Evolutionary conservation across 2,113 vertebrate genomes (phyloP).

Genomic region (Vombatus ursinus): DNA sequence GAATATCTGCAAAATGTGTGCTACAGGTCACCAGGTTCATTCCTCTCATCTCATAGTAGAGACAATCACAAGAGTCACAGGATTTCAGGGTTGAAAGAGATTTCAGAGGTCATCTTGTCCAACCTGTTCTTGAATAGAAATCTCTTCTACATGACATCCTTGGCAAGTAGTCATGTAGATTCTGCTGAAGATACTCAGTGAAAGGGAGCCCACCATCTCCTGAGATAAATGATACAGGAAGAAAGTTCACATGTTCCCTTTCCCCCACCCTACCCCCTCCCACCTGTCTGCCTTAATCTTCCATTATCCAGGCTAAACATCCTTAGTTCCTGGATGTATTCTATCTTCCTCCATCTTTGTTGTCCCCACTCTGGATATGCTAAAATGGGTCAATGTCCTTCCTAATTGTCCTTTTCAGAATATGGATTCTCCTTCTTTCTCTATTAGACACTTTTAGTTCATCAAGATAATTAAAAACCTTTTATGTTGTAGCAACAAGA

Average conservation of each 20-base stretch:
- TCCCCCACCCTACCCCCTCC: not conserved
- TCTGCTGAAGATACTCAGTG: not conserved
- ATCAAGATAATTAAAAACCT: not conserved
- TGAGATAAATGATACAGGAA: not conserved
- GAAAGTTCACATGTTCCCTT: not conserved
- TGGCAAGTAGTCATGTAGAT: not conserved
- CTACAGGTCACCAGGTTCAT: not conserved
- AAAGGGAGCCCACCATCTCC: not conserved
- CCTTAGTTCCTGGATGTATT: not conserved
- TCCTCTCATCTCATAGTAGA: not conserved
- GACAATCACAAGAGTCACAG: not conserved
- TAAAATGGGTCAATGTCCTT: not conserved
- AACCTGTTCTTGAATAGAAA: not conserved
- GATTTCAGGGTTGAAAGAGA: too few relatives aligned
- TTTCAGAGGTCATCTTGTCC: not conserved
- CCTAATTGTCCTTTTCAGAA: not conserved
- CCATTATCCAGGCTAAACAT: not conserved
- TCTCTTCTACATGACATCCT: not conserved
- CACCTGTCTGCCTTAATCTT: not conserved
- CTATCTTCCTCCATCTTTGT: not conserved
- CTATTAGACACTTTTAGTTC: not conserved
- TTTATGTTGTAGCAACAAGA: not conserved
- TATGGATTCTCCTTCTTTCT: not conserved
- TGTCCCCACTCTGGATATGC: not conserved
- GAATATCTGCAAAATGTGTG: not conserved